Evolutionary conservation across 2,888 invertebrate species (phyloP).

Genomic region (Philopedon plagiatum): DNA sequence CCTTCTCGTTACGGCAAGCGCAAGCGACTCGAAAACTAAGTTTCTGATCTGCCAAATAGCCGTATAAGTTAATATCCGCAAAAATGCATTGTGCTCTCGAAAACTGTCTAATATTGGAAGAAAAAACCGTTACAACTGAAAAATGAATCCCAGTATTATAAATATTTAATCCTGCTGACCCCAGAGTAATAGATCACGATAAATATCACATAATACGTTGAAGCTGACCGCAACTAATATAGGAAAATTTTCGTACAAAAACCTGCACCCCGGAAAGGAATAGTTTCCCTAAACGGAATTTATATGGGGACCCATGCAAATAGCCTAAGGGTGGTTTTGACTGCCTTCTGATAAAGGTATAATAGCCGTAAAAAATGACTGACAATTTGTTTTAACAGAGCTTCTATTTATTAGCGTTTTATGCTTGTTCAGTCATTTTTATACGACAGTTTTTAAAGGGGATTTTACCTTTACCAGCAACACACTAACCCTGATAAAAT

Average conservation of each 20-base stretch:
- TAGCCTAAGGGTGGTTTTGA: constrained; percentile 18
- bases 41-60: too few relatives aligned
- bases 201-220: neutral
- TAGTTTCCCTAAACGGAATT: constrained; percentile 9
- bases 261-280: constrained; percentile 15
- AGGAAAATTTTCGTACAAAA: neutral
- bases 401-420: neutral
- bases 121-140: neutral
- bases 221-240: constrained; percentile 3
- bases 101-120: too few relatives aligned
- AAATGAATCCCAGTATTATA: neutral
- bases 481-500: neutral
- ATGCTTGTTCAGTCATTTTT: neutral
- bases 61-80: too few relatives aligned
- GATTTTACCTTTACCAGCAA: neutral
- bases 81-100: too few relatives aligned
- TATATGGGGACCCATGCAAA: constrained; percentile 18
- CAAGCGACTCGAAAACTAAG: too few relatives aligned
- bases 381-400: constrained; percentile 12
- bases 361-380: constrained; percentile 23
- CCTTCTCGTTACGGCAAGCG: too few relatives aligned
- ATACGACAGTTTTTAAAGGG: neutral
- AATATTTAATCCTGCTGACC: too few relatives aligned
- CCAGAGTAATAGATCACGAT: neutral
- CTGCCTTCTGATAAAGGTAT: constrained; percentile 19